phyloP scores from a whole-genome alignment of 2,797 vertebrate genomes.

The Rallus crepitans region DNA sequence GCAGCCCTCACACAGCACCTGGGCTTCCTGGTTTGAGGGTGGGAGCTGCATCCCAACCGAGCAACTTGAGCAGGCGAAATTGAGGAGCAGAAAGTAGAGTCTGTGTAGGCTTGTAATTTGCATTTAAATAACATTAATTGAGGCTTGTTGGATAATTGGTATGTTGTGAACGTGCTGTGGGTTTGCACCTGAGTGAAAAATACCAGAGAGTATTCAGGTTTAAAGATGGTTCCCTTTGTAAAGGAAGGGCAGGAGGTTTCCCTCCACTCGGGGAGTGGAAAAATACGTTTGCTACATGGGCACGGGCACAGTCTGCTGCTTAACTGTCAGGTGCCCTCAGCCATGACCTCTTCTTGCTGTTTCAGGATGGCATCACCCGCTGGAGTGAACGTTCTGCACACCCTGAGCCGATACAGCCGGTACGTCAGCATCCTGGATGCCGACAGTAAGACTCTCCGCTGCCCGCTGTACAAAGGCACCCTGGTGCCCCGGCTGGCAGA shows the following conservation, averaged over 20 bases:
- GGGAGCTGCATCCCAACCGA: neutral
- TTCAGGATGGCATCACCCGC: conserved; percentile 87
- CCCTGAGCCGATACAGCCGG: conserved; percentile 93
- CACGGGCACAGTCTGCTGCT: rapidly evolving
- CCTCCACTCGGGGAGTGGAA: neutral
- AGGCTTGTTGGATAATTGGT: neutral
- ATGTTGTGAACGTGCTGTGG: neutral
- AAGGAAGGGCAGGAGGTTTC: neutral
- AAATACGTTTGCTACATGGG: neutral
- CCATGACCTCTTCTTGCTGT: neutral
- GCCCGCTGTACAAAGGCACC: conserved; percentile 88
- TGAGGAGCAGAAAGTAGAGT: neutral
- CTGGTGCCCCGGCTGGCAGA: conserved; percentile 89
- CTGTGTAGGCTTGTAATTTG: neutral
- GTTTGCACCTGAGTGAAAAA: neutral
- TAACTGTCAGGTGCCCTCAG: neutral
- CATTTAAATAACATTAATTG: conserved; percentile 7
- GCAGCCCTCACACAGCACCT: neutral
- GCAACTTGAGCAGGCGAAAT: neutral
- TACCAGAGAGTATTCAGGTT: neutral
- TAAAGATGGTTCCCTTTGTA: neutral
- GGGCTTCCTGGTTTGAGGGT: neutral
- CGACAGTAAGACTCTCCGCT: conserved; percentile 94
- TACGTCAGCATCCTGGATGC: conserved; percentile 93
- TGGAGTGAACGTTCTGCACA: conserved; percentile 84